These are phyloP conservation scores for Acanthornis magna DNA, from an alignment of 2,797 vertebrate species.

Conservation along the genomic window DNA sequence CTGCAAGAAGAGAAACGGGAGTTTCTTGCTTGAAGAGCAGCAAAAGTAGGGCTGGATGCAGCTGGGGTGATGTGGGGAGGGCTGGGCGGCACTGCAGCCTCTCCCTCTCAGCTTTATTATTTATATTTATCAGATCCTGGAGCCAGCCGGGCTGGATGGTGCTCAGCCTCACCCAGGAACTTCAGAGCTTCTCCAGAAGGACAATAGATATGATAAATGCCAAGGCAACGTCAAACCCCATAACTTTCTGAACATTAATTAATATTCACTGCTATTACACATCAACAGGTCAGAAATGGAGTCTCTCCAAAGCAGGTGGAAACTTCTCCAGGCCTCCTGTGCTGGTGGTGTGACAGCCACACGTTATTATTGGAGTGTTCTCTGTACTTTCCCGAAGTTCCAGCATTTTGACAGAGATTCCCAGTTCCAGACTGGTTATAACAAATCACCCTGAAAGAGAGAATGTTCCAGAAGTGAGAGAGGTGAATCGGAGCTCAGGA, in stretches of 20 bases:
- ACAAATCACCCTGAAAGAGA: not conserved
- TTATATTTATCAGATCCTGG: not conserved
- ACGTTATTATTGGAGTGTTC: rapidly evolving
- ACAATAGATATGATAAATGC: not conserved
- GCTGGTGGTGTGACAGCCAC: not conserved
- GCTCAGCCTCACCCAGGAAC: not conserved
- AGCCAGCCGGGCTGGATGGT: not conserved
- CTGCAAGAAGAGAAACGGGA: not conserved
- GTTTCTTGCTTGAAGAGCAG: not conserved
- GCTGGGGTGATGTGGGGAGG: not conserved
- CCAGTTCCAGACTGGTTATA: not conserved
- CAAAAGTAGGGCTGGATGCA: not conserved
- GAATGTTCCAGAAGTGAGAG: not conserved
- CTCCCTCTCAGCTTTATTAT: not conserved
- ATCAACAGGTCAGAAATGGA: not conserved
- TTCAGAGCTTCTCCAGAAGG: not conserved
- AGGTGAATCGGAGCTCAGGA: not conserved
- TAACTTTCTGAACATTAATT: not conserved
- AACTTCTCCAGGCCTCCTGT: not conserved
- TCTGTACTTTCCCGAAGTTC: not conserved
- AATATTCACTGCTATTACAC: not conserved
- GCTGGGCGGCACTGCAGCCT: not conserved
- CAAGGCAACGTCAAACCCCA: not conserved
- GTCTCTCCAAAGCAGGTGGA: not conserved
- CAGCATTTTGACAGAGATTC: not conserved